phyloP scores from a whole-genome alignment of 2,888 invertebrate species.

The Pollenia amentaria region DNA sequence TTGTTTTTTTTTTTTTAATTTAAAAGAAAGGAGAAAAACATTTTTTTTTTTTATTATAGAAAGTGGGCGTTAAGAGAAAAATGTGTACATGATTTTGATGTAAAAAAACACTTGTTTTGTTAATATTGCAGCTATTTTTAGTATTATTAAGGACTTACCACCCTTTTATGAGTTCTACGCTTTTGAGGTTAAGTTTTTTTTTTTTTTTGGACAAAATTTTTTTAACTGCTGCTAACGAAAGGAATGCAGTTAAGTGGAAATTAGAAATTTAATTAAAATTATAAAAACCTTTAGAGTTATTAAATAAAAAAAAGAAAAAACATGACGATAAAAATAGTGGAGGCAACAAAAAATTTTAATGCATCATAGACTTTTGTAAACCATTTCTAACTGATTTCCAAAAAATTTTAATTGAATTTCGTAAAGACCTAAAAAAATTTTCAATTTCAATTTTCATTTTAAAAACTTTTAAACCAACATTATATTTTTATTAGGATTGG shows the following conservation, averaged over 20 bases:
- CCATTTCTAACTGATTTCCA: no score
- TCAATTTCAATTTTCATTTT: no score
- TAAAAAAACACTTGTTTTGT: constrained; percentile 17
- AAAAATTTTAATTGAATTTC: no score
- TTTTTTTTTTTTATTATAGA: constrained; percentile 55
- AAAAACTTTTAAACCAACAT: no score
- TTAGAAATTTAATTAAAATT: constrained; percentile 77
- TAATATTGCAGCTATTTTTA: constrained; percentile 39
- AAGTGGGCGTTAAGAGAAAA: constrained; percentile 59
- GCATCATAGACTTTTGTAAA: no score
- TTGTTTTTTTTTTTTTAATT: constrained; percentile 15
- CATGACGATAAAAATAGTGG: background rate
- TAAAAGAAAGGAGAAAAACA: constrained; percentile 24
- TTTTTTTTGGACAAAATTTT: constrained; percentile 37
- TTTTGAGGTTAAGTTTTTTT: constrained; percentile 73
- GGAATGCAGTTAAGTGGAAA: constrained; percentile 74
- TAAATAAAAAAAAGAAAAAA: background rate
- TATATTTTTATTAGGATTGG: no score
- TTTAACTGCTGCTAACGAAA: constrained; percentile 42
- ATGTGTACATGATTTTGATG: constrained; percentile 52
- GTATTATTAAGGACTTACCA: constrained; percentile 57
- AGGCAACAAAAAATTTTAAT: background rate
- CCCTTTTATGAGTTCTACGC: constrained; percentile 74
- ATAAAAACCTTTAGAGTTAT: constrained; percentile 28
- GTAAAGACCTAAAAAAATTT: no score